phyloP scores from a whole-genome alignment of 2,113 vertebrate genomes.

The Heterochromis multidens region DNA sequence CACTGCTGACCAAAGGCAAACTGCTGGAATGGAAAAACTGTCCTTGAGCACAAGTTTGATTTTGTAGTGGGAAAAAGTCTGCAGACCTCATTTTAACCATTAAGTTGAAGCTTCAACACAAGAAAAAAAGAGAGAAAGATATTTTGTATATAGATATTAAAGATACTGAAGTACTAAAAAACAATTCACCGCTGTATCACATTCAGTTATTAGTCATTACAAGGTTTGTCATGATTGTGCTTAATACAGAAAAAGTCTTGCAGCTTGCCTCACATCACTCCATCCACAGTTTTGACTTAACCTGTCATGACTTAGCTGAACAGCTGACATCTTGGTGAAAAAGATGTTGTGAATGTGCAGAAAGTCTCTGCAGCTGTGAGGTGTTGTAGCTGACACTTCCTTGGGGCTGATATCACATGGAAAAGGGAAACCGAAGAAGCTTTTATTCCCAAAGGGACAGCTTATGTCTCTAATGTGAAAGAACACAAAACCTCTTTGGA shows the following conservation, averaged over 20 bases:
- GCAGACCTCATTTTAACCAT: neutral
- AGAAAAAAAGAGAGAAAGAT: no score
- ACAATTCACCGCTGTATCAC: neutral
- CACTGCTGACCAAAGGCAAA: conserved; percentile 22
- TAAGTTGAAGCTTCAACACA: neutral
- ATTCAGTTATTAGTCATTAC: neutral
- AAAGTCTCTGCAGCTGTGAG: neutral
- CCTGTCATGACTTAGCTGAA: neutral
- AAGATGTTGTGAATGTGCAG: neutral
- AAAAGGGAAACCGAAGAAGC: conserved; percentile 8
- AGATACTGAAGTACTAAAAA: rapidly evolving
- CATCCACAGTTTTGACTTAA: neutral
- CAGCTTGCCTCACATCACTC: neutral
- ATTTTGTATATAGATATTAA: neutral
- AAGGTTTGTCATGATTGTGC: neutral
- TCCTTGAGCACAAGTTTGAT: neutral
- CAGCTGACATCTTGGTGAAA: neutral
- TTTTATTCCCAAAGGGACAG: neutral
- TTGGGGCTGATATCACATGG: neutral
- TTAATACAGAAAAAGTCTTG: neutral
- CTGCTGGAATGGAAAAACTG: neutral
- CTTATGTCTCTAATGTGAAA: neutral
- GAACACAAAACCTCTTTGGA: neutral
- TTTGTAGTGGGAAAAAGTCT: neutral
- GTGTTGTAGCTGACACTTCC: neutral